A percentile compares a stretch with the other conserved stretches of the same genome.
phyloP scores from a whole-genome alignment of 2,113 vertebrate species.

The Neogobius melanostomus region DNA sequence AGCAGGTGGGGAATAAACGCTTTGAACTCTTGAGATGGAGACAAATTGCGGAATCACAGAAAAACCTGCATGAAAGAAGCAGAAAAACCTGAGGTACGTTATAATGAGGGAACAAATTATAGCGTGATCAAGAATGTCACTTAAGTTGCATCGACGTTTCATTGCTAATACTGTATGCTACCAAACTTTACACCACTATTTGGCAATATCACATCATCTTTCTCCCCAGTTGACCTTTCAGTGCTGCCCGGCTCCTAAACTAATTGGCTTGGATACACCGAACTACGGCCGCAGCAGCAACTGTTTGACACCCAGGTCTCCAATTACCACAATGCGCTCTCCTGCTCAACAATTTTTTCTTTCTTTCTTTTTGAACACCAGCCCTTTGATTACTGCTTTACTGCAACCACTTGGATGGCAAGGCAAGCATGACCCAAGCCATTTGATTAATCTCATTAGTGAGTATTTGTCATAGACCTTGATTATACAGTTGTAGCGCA shows the following conservation, averaged over 20 bases:
- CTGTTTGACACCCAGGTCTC: slow-evolving; percentile 5
- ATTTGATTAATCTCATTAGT: slow-evolving; percentile 5
- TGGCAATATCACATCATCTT: not conserved
- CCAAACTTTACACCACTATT: not conserved
- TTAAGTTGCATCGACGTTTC: not conserved
- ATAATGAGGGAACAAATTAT: too few species aligned
- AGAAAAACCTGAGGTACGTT: too few species aligned
- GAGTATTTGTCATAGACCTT: slow-evolving; percentile 1
- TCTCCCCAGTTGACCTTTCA: not conserved
- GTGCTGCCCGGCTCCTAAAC: not conserved
- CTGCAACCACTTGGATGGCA: not conserved
- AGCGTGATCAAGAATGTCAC: not conserved
- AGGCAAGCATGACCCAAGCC: not conserved
- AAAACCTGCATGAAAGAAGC: too few species aligned
- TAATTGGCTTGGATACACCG: slow-evolving; percentile 6
- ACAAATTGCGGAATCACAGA: too few species aligned
- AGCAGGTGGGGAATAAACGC: too few species aligned
- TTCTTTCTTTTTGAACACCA: not conserved
- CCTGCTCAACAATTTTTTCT: not conserved
- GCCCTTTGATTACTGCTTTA: not conserved
- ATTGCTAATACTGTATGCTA: not conserved
- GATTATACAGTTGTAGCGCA: not conserved
- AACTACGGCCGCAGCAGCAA: not conserved
- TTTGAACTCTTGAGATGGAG: too few species aligned
- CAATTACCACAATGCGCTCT: not conserved